phyloP scores from a whole-genome alignment of 2,888 invertebrate genomes.

The Tenthredo scrophulariae region DNA sequence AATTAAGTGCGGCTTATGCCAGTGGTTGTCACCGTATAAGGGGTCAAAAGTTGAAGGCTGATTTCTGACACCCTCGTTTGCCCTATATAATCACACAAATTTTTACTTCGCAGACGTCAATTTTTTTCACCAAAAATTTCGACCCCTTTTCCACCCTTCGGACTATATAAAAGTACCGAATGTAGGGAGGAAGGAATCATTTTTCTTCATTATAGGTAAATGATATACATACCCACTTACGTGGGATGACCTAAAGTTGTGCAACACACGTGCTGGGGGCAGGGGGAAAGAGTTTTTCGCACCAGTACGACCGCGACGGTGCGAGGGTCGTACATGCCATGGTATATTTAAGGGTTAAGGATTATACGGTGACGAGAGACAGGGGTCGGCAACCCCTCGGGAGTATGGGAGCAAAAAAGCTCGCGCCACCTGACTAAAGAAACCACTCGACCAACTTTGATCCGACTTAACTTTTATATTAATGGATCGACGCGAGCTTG shows the following conservation, averaged over 20 bases:
- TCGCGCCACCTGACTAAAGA: slow-evolving; percentile 47
- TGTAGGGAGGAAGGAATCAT: background rate
- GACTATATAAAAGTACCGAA: too few species aligned
- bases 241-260: background rate
- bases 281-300: background rate
- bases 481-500: slow-evolving; percentile 35
- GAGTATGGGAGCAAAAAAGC: slow-evolving; percentile 6
- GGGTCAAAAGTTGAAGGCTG: slow-evolving; percentile 49
- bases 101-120: slow-evolving; percentile 12
- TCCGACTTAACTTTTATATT: slow-evolving; percentile 52
- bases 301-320: background rate
- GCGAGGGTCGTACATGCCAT: slow-evolving; percentile 34
- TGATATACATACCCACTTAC: background rate
- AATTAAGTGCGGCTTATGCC: slow-evolving; percentile 78
- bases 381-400: slow-evolving; percentile 41
- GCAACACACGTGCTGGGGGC: background rate
- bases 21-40: slow-evolving; percentile 68
- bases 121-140: background rate
- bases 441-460: slow-evolving; percentile 45
- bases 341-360: slow-evolving; percentile 47
- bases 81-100: slow-evolving; percentile 1
- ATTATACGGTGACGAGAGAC: slow-evolving; percentile 44
- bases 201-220: background rate
- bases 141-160: background rate
- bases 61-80: slow-evolving; percentile 15